Percentiles rank a stretch among this genome's conserved stretches.
Evolutionary conservation across 2,113 vertebrate genomes (phyloP).

Genomic region (Engystomops pustulosus): DNA sequence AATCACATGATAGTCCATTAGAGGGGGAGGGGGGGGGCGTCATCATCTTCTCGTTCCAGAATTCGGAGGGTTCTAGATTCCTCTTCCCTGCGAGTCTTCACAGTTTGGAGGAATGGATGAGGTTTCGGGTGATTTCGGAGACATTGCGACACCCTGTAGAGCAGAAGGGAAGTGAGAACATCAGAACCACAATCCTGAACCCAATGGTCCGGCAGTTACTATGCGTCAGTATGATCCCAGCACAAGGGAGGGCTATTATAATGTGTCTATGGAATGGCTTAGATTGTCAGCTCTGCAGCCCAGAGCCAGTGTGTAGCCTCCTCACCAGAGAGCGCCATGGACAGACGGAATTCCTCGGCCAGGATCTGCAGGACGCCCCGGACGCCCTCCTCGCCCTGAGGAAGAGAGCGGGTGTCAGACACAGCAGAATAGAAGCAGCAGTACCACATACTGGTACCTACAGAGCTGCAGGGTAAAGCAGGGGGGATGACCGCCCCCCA

Average conservation of each 20-base stretch:
- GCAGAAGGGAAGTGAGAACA: background rate
- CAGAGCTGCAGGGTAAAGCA: too few species aligned
- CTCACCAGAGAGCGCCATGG: conserved; percentile 89
- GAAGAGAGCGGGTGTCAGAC: background rate
- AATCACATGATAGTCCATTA: background rate
- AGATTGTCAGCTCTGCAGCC: background rate
- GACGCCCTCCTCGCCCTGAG: conserved; percentile 88
- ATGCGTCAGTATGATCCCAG: too few species aligned
- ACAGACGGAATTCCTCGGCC: conserved; percentile 85
- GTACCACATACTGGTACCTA: too few species aligned
- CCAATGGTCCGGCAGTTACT: too few species aligned
- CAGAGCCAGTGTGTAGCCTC: background rate
- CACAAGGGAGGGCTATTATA: too few species aligned
- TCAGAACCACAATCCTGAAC: background rate
- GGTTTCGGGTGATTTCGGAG: conserved; percentile 81
- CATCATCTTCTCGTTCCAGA: background rate
- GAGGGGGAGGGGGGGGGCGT: background rate
- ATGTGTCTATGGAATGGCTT: too few species aligned
- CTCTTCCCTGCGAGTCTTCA: background rate
- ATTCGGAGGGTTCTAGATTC: background rate
- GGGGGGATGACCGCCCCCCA: background rate
- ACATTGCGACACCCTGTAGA: conserved; percentile 79
- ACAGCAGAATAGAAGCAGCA: too few species aligned
- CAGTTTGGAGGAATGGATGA: conserved; percentile 78
- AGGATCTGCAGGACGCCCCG: conserved; percentile 86